A percentile compares a stretch with the other conserved stretches of the same genome.
Conservation (phyloP, 2,888 invertebrate genomes). For the Falcaria lacertinaria region DNA sequence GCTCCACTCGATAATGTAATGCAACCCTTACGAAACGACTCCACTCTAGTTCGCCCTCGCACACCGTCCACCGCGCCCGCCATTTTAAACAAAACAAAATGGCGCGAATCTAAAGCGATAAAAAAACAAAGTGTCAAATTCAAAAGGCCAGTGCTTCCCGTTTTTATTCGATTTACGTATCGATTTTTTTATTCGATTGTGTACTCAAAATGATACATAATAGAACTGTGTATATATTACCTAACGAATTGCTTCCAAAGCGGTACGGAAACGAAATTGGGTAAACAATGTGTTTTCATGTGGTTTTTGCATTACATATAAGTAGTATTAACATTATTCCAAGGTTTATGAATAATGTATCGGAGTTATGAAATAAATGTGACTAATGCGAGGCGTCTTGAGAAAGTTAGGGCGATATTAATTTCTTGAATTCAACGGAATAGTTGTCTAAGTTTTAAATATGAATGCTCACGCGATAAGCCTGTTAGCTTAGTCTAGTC, state of each 20-base stretch:
- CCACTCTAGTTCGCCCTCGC: slow-evolving; percentile 54
- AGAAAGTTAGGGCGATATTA: neutral
- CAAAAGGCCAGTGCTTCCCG: neutral
- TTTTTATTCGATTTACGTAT: slow-evolving; percentile 5
- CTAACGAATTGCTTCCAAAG: slow-evolving; percentile 71
- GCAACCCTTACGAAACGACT: slow-evolving; percentile 59
- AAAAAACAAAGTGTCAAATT: slow-evolving; percentile 6
- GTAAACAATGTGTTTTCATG: slow-evolving; percentile 27
- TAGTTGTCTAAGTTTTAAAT: neutral
- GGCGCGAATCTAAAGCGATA: slow-evolving; percentile 44
- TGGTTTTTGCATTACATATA: no score
- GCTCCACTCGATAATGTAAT: slow-evolving; percentile 38
- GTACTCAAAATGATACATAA: slow-evolving; percentile 61
- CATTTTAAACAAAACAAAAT: slow-evolving; percentile 33
- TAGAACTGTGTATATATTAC: slow-evolving; percentile 70
- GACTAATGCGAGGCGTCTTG: neutral
- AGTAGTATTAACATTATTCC: no score
- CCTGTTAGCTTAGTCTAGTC: neutral
- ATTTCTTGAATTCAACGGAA: neutral
- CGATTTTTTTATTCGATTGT: slow-evolving; percentile 10
- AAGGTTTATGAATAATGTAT: no score
- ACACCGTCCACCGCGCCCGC: slow-evolving; percentile 50
- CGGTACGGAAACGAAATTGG: slow-evolving; percentile 63
- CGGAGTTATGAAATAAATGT: no score
- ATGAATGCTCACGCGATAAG: neutral